phyloP scores from a whole-genome alignment of 2,797 vertebrate genomes.

The Cichlasoma orientale region DNA sequence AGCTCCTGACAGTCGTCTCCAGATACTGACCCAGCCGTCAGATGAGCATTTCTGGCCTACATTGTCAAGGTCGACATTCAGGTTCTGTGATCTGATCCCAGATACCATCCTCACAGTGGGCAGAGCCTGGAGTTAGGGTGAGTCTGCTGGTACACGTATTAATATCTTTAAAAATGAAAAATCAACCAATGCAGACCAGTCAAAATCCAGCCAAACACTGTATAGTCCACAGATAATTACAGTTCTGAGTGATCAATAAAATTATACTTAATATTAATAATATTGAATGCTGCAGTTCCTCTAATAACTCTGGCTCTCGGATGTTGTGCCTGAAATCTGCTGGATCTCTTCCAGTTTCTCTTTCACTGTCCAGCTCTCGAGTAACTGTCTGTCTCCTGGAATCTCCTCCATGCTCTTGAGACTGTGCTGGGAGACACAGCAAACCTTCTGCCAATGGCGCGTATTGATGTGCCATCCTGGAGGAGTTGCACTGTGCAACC shows the following conservation, averaged over 20 bases:
- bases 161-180: background rate
- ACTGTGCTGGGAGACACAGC: no score
- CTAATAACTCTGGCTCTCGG: no score
- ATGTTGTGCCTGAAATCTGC: no score
- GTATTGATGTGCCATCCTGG: no score
- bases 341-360: no score
- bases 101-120: slow-evolving; percentile 12
- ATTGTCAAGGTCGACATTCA: slow-evolving; percentile 52
- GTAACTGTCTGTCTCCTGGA: no score
- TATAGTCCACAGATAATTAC: background rate
- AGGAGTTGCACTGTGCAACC: no score
- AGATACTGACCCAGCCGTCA: slow-evolving; percentile 56
- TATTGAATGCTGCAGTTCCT: no score
- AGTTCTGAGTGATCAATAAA: background rate
- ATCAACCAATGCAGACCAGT: background rate
- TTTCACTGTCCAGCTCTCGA: no score
- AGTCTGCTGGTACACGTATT: background rate
- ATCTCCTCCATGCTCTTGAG: no score
- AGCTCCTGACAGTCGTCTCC: slow-evolving; percentile 60
- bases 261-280: background rate
- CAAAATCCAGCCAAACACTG: background rate
- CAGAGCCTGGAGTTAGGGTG: background rate
- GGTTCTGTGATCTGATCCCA: slow-evolving; percentile 43
- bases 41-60: slow-evolving; percentile 46
- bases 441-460: no score